Evolutionary conservation across 2,888 invertebrate species (phyloP).

Genomic region (Drosophila setosimentum): DNA sequence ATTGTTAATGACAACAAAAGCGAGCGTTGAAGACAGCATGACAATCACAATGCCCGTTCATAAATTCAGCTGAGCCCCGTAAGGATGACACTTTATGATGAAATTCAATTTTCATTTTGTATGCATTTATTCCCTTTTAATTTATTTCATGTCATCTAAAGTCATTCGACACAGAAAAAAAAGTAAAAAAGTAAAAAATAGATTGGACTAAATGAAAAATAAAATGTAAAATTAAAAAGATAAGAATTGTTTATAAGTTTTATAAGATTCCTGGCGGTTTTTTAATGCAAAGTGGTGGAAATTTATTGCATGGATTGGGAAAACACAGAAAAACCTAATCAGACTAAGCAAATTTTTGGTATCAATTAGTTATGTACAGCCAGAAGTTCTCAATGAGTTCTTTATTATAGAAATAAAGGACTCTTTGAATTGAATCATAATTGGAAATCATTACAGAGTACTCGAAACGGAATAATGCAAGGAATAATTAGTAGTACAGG

Average conservation of each 20-base stretch:
- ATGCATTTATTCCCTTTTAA: background rate
- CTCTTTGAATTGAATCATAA: background rate
- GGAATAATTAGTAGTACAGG: too few species aligned
- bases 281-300: background rate
- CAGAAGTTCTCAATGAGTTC: background rate
- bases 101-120: background rate
- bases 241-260: background rate
- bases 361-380: background rate
- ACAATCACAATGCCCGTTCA: conserved; percentile 19
- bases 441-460: background rate
- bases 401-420: background rate
- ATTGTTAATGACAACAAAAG: conserved; percentile 44
- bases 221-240: background rate
- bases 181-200: background rate
- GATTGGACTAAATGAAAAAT: background rate
- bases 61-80: background rate
- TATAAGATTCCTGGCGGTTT: too few species aligned
- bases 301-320: background rate
- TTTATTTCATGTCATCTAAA: background rate
- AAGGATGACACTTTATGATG: background rate
- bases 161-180: fast-evolving
- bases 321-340: background rate
- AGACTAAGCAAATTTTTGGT: background rate
- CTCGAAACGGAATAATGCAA: background rate
- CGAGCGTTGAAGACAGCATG: background rate